Evolutionary conservation across 2,888 invertebrate species (phyloP), one percentile per base, ranked within the genome.

Genomic region (Drosophila anomelani): DNA sequence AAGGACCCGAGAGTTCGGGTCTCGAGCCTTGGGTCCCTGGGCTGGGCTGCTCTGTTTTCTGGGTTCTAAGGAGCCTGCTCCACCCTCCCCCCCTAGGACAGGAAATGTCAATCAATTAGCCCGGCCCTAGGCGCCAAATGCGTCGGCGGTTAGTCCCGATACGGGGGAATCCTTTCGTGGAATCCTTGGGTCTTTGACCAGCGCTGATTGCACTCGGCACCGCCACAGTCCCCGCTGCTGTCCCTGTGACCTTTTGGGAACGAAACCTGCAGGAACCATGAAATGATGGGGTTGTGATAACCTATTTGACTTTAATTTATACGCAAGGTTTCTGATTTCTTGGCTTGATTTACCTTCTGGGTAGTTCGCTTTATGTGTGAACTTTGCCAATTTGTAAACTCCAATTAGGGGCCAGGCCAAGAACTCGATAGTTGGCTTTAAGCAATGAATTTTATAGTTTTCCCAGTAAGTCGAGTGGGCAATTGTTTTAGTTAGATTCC

Each of bases 31-130:
- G 12, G 49, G 34, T 44, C 66, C 36, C 57, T 54, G 70, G 53
- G 44, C 34, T 29, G 17, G 12, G 49, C 13, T 20, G 20, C 20
- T 34, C 51, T 34, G 51, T 34, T 51, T 49, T 55, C 62, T 58
- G 60, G 44, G 66, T 75, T 76, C 57, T 61, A 55, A 53, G 46
- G 26, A 26, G 44, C 23, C 44, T 15, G 44, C 4, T 29, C 8
- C 23, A 23, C 29, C 29, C 8, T 29, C 29, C 74, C 77, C 76
- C 80, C 15, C 6, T 5, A 15, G 51, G 77, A 71, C 86, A 82
- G 87, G 79, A 88, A 88, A 81, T 88, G 89, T 80, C 89, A 90
- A 89, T 90, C 89, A 90, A 90, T 89, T 89, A 80, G 72, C 73
- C 79, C 56, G 47, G 57, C 71, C 71, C 26, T 54, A 64, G 58